Conservation (phyloP, 1,140 invertebrate species). For the Drosophila ficusphila region DNA sequence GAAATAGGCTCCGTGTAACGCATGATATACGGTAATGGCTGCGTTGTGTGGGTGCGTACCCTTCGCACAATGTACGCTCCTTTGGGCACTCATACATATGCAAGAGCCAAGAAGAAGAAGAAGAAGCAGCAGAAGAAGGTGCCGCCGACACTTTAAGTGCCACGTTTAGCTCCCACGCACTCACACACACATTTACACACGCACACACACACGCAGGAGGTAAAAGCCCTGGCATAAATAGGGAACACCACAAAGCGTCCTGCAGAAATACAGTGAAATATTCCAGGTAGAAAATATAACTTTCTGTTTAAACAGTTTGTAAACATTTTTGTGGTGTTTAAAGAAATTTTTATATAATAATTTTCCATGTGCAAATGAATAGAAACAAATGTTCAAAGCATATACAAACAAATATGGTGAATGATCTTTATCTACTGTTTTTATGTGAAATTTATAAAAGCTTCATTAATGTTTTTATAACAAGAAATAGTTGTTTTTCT, state of each 20-base stretch:
- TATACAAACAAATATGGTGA: too few species aligned
- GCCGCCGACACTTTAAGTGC: conserved; percentile 61
- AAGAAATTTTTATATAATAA: too few species aligned
- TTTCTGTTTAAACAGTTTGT: too few species aligned
- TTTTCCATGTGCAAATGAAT: too few species aligned
- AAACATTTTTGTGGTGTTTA: too few species aligned
- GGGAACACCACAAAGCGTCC: conserved; percentile 14
- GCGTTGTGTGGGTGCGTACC: conserved; percentile 23
- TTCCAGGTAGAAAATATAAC: too few species aligned
- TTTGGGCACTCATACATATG: conserved; percentile 51
- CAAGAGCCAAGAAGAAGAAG: conserved; percentile 18
- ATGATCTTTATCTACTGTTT: too few species aligned
- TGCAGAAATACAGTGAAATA: conserved; percentile 5
- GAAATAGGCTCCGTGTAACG: conserved; percentile 69
- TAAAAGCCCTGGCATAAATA: conserved; percentile 35
- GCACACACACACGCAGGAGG: conserved; percentile 15
- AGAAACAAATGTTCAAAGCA: too few species aligned
- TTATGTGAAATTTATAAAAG: too few species aligned
- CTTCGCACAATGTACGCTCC: conserved; percentile 18
- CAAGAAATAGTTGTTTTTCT: too few species aligned
- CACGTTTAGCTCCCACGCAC: conserved; percentile 51
- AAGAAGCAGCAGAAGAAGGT: conserved; percentile 26
- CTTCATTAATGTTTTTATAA: too few species aligned
- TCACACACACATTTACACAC: conserved; percentile 13
- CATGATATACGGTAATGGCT: conserved; percentile 79